Base-by-base conservation (phyloP, 1,140 invertebrate species). In the Drosophila leontia region DNA sequence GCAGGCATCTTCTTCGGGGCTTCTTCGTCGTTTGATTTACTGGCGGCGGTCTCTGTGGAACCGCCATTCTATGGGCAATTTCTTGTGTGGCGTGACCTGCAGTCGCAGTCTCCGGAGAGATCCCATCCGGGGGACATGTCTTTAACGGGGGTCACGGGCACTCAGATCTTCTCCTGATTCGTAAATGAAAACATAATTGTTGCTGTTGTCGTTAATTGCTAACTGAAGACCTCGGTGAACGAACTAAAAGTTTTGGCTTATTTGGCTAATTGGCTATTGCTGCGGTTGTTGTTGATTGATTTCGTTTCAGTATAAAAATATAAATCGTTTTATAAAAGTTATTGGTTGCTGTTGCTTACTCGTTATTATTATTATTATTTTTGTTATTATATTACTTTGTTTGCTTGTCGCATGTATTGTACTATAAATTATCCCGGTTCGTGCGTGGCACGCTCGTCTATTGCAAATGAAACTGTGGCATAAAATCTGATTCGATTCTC, bases 371-470 rank as follows among this genome's bases (percentile, higher is more conserved):
- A 56, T 39, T 56, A 39, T 55, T 23, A 35, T 13, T 6, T n/a
- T 2, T 32, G 17, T 51, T 56, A 56, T 69, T 85, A 80, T 74
- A 60, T 76, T 81, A 48, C 19, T 63, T 72, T 82, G 42, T 69
- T 77, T 90, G 78, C 79, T 84, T 63, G 70, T 69, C 62, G 74
- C 69, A 63, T 92, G 92, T 91, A 93, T 93, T 93, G 92, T 93
- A 93, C 92, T 93, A 92, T 93, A 93, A 93, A 93, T 92, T 92
- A 93, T 93, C 81, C 92, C 90, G 92, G 92, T 91, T 86, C 78
- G 90, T 78, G 85, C 74, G 53, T 56, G 41, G 75, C 78, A 78
- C 85, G 78, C 19, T 83, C 79, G 53, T 84, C 92, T 92, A 92
- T 92, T 92, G 92, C 92, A 92, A 92, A 80, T 84, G 64, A 87